Evolutionary conservation across 2,113 vertebrate species (phyloP), one percentile per base, ranked within the genome.

Genomic region (Sander vitreus): DNA sequence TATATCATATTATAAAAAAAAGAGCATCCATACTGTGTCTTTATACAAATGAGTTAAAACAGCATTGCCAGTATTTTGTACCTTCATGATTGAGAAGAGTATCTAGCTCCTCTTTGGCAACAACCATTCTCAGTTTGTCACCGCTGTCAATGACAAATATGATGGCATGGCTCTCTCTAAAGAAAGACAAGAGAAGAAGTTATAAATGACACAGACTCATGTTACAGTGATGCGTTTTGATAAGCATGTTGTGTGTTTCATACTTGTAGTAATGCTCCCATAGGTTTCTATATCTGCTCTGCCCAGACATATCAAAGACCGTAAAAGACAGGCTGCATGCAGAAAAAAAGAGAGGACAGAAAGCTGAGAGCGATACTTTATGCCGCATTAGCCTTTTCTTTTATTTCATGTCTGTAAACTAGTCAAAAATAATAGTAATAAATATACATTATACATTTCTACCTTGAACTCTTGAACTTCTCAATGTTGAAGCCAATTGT

Each of bases 261-360:
- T 97, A 99, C 98, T 98, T 99, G 95, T 99, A 99, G 90, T 99
- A 99, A 91, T 99, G 97, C 78, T 99, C 98, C 98, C 98, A 99
- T 19, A 99, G 95, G 91, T 97, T 98, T 95, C 98, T 96, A 91
- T 99, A 99, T 93, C 97, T 96, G 83, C 97, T 97, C 93, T 99
- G 98, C 72, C 98, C 98, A 72, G 98, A 99, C 98, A 99, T 99
- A 80, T 99, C 98, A 93, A 99, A 99, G 65, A 99, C 98, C 67
- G 98, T 99, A 91, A 99, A 99, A 48, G 97, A 99, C 88, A 99
- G 93, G 93, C 98, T 99, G 90, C 18, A 85, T 88, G 36, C 33
- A 81, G 63, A 58, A 45, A 69, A 9, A 25, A 7, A 45, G 12
- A 58, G 5, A n/a, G 2, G 14, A 14, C 21, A 23, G 36, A 19